A percentile compares a stretch with the other conserved stretches of the same genome.
phyloP scores from a whole-genome alignment of 2,797 vertebrate species.

The Tympanoctomys barrerae region DNA sequence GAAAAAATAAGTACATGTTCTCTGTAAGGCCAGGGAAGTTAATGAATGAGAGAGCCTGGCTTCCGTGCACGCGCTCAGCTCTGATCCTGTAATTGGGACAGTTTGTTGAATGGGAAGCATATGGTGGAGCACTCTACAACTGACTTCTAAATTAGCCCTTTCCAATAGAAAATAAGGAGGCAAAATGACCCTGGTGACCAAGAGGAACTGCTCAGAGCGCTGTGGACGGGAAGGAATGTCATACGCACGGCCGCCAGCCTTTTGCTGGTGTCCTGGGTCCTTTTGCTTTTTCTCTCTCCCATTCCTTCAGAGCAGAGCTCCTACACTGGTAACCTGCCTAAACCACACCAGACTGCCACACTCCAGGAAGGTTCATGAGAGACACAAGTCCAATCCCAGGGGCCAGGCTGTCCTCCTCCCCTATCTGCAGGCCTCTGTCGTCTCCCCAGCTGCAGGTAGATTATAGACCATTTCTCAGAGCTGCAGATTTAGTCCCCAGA shows the following conservation, averaged over 20 bases:
- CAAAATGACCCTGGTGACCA: constrained; percentile 49
- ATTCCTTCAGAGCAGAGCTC: neutral
- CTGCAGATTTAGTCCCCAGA: neutral
- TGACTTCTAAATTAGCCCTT: constrained; percentile 65
- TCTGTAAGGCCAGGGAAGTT: constrained; percentile 41
- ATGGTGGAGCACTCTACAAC: neutral
- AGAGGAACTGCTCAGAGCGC: neutral
- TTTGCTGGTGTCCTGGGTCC: neutral
- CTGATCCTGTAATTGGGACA: constrained; percentile 1
- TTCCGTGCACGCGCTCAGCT: neutral
- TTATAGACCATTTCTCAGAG: neutral
- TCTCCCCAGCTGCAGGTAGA: neutral
- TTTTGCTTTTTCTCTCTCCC: neutral
- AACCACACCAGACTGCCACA: neutral
- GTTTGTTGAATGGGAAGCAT: constrained; percentile 54
- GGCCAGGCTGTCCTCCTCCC: neutral
- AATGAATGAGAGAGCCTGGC: neutral
- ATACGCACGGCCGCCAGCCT: neutral
- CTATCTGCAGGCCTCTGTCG: neutral
- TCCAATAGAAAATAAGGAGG: constrained; percentile 70
- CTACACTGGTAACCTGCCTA: neutral
- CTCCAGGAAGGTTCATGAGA: neutral
- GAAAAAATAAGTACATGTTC: neutral
- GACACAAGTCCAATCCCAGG: neutral
- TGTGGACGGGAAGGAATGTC: neutral